A percentile compares a stretch with the other conserved stretches of the same genome.
Conservation (phyloP, 92 coral and sea anemone genomes). For the Porites divaricata region DNA sequence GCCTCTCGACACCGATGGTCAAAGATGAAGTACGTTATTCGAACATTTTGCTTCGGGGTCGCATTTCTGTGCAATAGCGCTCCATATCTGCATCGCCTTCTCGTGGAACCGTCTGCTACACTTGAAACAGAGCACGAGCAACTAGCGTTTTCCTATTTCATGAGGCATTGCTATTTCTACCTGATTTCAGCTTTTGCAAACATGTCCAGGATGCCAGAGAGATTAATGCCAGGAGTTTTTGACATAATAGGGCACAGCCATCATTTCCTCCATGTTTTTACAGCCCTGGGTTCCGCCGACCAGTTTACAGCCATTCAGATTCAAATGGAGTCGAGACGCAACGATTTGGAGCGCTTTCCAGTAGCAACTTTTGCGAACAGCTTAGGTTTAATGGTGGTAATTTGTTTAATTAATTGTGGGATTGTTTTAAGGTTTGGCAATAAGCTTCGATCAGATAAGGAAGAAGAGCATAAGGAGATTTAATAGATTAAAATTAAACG, state of each 20-base stretch:
- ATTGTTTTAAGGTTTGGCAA: slow-evolving; percentile 87
- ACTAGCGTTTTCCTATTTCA: slow-evolving; percentile 77
- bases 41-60: slow-evolving; percentile 86
- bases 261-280: slow-evolving; percentile 91
- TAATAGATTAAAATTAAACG: not conserved
- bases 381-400: slow-evolving; percentile 78
- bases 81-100: slow-evolving; percentile 77
- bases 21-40: slow-evolving; percentile 79
- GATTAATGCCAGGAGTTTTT: slow-evolving; percentile 90
- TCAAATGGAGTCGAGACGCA: slow-evolving; percentile 81
- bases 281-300: slow-evolving; percentile 92
- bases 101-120: slow-evolving; percentile 53
- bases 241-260: slow-evolving; percentile 96
- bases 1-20: slow-evolving; percentile 98
- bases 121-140: slow-evolving; percentile 49
- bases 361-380: slow-evolving; percentile 69
- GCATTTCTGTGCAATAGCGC: slow-evolving; percentile 85
- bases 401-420: slow-evolving; percentile 68
- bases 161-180: slow-evolving; percentile 81
- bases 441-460: slow-evolving; percentile 83
- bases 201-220: slow-evolving; percentile 89
- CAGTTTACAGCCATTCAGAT: slow-evolving; percentile 86
- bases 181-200: slow-evolving; percentile 89
- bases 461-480: slow-evolving; percentile 78
- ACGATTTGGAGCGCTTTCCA: slow-evolving; percentile 53